Evolutionary conservation across 2,797 vertebrate genomes (phyloP).

Genomic region (Cyclura pinguis): DNA sequence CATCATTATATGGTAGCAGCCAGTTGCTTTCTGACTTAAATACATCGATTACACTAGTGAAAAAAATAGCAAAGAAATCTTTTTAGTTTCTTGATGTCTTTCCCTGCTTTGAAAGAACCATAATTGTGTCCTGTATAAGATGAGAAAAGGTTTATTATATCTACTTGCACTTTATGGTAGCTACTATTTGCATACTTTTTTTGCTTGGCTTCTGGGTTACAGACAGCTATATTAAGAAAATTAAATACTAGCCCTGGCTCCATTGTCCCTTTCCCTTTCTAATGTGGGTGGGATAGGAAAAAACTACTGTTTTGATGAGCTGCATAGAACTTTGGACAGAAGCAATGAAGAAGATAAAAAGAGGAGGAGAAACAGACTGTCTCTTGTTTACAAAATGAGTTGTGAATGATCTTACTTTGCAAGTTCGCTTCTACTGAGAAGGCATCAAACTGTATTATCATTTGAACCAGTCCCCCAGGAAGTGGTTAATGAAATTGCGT

Average conservation of each 20-base stretch:
- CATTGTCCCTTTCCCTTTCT: neutral
- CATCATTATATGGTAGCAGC: conserved; percentile 42
- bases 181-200: conserved; percentile 17
- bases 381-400: neutral
- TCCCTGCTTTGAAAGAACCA: neutral
- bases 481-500: conserved; percentile 35
- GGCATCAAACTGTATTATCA: conserved; percentile 41
- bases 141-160: neutral
- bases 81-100: neutral
- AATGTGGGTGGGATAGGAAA: neutral
- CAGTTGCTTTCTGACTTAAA: neutral
- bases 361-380: conserved; percentile 20
- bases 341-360: conserved; percentile 30
- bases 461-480: conserved; percentile 24
- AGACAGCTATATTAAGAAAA: conserved; percentile 49
- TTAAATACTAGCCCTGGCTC: neutral
- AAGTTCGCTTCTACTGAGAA: conserved; percentile 46
- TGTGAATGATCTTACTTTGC: conserved; percentile 30
- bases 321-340: neutral
- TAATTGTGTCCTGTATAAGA: neutral
- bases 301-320: conserved; percentile 9
- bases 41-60: neutral
- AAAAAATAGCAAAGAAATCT: neutral
- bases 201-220: neutral
- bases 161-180: conserved; percentile 3